A percentile compares a stretch with the other conserved stretches of the same genome.
Evolutionary conservation across 2,888 invertebrate genomes (phyloP).

Genomic region (Dascillus cervinus): DNA sequence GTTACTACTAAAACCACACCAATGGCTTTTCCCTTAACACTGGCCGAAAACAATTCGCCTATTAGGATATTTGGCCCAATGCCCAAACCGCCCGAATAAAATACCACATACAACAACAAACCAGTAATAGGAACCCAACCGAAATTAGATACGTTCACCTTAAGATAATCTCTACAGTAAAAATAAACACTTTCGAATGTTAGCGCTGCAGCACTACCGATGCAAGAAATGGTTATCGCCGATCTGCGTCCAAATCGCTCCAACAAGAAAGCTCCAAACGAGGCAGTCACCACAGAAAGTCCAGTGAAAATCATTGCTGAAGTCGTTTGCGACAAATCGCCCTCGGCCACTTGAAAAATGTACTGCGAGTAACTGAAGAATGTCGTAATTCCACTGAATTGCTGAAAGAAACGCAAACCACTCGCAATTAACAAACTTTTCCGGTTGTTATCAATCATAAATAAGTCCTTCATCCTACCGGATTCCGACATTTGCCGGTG

Average conservation of each 20-base stretch:
- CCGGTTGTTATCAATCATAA: constrained; percentile 48
- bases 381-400: constrained; percentile 54
- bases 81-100: constrained; percentile 45
- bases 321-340: constrained; percentile 42
- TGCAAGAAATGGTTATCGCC: constrained; percentile 48
- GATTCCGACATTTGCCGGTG: constrained; percentile 42
- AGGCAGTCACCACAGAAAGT: constrained; percentile 48
- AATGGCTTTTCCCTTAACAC: constrained; percentile 47
- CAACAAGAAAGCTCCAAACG: constrained; percentile 48
- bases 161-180: constrained; percentile 32
- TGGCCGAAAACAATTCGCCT: constrained; percentile 46
- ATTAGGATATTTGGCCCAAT: constrained; percentile 44
- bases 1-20: constrained; percentile 45
- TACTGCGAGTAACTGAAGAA: constrained; percentile 52
- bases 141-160: constrained; percentile 28
- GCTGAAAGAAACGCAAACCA: constrained; percentile 51
- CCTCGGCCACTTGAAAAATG: constrained; percentile 47
- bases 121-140: constrained; percentile 46
- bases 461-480: constrained; percentile 47
- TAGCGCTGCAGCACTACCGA: constrained; percentile 34
- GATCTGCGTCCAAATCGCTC: constrained; percentile 57
- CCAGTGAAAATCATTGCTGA: constrained; percentile 50
- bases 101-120: constrained; percentile 43
- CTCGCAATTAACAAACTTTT: constrained; percentile 54
- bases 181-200: constrained; percentile 38